These are phyloP conservation scores for Galaxea fascicularis DNA, from an alignment of 92 coral and sea anemone species.

Conservation along the genomic window DNA sequence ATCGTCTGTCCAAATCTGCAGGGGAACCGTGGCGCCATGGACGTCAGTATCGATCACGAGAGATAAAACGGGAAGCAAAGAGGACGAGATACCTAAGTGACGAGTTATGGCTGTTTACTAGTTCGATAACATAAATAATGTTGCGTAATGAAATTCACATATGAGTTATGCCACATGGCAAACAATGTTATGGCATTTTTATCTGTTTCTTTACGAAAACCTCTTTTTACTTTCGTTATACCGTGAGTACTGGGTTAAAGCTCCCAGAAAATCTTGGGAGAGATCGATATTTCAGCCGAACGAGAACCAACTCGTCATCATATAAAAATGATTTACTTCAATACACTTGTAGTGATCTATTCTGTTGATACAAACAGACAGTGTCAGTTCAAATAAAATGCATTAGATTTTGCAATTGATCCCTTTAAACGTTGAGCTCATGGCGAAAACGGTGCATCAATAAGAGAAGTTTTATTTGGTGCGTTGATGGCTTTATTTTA, in stretches of 20 bases:
- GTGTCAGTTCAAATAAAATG: too few species aligned
- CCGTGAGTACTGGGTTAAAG: not conserved
- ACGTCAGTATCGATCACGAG: not conserved
- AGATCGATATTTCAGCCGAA: not conserved
- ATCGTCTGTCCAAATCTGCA: too few species aligned
- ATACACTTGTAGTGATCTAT: not conserved
- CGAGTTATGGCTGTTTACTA: not conserved
- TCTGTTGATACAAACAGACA: not conserved
- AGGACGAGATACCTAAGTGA: not conserved
- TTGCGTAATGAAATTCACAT: constrained; percentile 11
- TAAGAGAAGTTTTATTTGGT: too few species aligned
- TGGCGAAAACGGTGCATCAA: too few species aligned
- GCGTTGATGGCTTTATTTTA: not conserved
- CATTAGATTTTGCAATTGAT: not conserved
- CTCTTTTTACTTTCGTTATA: not conserved
- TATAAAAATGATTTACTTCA: not conserved
- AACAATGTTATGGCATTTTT: not conserved
- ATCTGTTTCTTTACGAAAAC: not conserved
- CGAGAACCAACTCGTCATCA: not conserved
- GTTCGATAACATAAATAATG: not conserved
- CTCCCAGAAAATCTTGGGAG: not conserved
- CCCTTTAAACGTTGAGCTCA: too few species aligned
- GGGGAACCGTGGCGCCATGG: not conserved
- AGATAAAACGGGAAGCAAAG: not conserved
- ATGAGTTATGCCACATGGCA: constrained; percentile 16